Evolutionary conservation across 2,797 vertebrate genomes (phyloP).

Genomic region (Pseudocheirus occidentalis): DNA sequence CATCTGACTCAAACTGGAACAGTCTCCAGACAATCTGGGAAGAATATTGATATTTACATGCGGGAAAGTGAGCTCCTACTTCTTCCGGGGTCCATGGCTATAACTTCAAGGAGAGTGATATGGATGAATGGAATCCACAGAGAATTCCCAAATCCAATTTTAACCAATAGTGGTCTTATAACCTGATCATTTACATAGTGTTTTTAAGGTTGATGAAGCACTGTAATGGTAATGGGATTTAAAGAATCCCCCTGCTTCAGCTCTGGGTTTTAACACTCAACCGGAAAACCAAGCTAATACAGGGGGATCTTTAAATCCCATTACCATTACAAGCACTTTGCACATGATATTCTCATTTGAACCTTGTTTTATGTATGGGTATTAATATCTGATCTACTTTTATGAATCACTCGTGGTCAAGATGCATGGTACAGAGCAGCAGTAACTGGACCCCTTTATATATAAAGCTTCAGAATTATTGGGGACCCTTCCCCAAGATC

Average conservation of each 20-base stretch:
- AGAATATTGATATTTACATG: not conserved
- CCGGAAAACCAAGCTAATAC: too few relatives aligned
- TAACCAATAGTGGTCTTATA: not conserved
- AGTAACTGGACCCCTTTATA: not conserved
- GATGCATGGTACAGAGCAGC: not conserved
- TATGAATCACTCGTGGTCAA: not conserved
- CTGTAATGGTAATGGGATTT: too few relatives aligned
- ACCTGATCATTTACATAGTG: not conserved
- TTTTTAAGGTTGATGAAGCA: not conserved
- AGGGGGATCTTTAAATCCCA: too few relatives aligned
- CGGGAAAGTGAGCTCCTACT: not conserved
- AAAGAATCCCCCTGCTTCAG: too few relatives aligned
- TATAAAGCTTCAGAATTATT: not conserved
- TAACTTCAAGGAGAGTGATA: not conserved
- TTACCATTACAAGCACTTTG: not conserved
- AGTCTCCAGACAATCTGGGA: not conserved
- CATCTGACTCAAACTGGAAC: not conserved
- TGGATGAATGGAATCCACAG: not conserved
- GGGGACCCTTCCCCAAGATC: not conserved
- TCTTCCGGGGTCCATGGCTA: not conserved
- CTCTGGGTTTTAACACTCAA: too few relatives aligned
- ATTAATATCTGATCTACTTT: not conserved
- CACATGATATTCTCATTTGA: not conserved
- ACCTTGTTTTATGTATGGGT: not conserved
- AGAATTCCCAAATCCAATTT: not conserved